Percentiles rank a stretch among this genome's conserved stretches.
These are phyloP conservation scores for Indri indri DNA, from an alignment of 2,113 vertebrate species.

Conservation along the genomic window DNA sequence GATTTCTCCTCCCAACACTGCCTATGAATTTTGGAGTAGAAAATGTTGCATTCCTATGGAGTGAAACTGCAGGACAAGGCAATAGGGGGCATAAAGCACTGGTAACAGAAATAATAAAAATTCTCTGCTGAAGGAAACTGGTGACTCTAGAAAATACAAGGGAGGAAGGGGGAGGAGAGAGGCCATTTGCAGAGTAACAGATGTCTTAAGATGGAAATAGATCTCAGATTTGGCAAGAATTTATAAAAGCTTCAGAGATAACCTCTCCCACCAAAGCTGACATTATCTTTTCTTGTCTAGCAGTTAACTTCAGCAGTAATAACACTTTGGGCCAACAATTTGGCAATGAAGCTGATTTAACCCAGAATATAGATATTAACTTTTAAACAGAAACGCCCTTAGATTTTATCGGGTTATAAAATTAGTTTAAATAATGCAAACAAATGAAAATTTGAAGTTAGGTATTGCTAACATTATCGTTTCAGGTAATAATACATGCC, in stretches of 20 bases:
- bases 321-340: not conserved
- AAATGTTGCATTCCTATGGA: not conserved
- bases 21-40: not conserved
- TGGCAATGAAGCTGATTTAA: conserved; percentile 16
- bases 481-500: not conserved
- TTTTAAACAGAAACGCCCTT: conserved; percentile 39
- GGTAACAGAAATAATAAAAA: not conserved
- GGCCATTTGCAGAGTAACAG: conserved; percentile 17
- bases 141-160: not conserved
- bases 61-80: not conserved
- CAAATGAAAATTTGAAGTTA: conserved; percentile 32
- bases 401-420: conserved; percentile 34
- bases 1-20: not conserved
- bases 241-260: not conserved
- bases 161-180: not conserved
- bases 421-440: conserved; percentile 59
- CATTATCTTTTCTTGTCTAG: not conserved
- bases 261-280: conserved; percentile 16
- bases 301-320: conserved; percentile 9
- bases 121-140: not conserved
- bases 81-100: not conserved
- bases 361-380: conserved; percentile 19
- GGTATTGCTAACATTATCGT: not conserved
- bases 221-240: conserved; percentile 35
- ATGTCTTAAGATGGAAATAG: conserved; percentile 47